phyloP scores from a whole-genome alignment of 2,797 vertebrate species.

The Pipistrellus pygmaeus region DNA sequence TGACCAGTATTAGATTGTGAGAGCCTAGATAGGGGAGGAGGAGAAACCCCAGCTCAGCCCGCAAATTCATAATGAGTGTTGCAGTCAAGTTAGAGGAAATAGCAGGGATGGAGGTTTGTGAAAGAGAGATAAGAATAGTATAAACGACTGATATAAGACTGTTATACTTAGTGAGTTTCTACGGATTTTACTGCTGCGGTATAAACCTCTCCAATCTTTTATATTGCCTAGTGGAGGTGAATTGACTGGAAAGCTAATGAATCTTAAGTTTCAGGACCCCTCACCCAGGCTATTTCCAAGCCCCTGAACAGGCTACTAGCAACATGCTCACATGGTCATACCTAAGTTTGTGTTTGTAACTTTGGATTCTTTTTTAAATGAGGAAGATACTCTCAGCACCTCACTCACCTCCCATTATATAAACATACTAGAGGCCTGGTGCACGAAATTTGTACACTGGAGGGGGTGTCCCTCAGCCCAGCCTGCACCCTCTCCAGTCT shows the following conservation, averaged over 20 bases:
- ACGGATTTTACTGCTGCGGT: constrained; percentile 27
- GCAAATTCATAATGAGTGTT: constrained; percentile 60
- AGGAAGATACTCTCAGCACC: not conserved
- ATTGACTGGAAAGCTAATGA: constrained; percentile 20
- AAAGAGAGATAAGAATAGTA: constrained; percentile 71
- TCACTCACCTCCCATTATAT: not conserved
- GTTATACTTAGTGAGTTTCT: constrained; percentile 53
- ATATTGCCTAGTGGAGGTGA: constrained; percentile 5
- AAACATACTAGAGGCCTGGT: not conserved
- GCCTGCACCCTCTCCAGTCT: no score
- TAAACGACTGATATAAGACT: constrained; percentile 29
- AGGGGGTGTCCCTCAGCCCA: no score
- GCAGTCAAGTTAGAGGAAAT: constrained; percentile 67
- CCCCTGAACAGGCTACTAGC: not conserved
- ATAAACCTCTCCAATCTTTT: constrained; percentile 42
- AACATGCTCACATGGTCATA: not conserved
- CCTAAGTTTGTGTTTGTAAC: constrained; percentile 27
- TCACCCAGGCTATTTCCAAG: not conserved
- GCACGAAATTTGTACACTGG: no score
- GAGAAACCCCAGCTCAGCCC: not conserved
- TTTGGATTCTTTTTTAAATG: constrained; percentile 35
- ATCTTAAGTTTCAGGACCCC: not conserved
- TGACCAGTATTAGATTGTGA: constrained; percentile 61
- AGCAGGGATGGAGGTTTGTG: constrained; percentile 53
- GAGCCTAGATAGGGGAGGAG: not conserved